Evolutionary conservation across 2,888 invertebrate genomes (phyloP).

Genomic region (Dynastes tityus): DNA sequence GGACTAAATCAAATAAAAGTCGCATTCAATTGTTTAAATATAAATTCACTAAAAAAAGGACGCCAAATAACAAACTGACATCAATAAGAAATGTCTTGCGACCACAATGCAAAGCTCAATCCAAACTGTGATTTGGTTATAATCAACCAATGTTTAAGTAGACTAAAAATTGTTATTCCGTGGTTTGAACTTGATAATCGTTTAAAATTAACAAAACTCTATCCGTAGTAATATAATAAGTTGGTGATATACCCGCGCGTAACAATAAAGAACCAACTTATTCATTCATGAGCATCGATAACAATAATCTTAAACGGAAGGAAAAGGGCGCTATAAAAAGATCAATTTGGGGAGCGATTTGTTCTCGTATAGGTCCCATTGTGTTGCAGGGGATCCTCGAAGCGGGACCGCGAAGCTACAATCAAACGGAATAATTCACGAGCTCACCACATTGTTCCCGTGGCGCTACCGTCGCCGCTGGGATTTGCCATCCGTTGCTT

Average conservation of each 20-base stretch:
- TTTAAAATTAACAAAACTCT: too few species aligned
- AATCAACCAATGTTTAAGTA: too few species aligned
- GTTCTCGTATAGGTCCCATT: constrained; percentile 53
- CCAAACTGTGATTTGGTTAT: too few species aligned
- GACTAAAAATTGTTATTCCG: too few species aligned
- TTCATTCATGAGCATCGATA: constrained; percentile 41
- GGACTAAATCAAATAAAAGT: too few species aligned
- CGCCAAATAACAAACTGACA: too few species aligned
- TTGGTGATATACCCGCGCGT: constrained; percentile 16
- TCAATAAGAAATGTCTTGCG: too few species aligned
- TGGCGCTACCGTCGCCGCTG: constrained; percentile 53
- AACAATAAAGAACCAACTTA: constrained; percentile 36
- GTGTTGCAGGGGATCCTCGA: constrained; percentile 51
- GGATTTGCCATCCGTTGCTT: constrained; percentile 50
- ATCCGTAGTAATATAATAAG: background rate
- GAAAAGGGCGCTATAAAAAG: constrained; percentile 47
- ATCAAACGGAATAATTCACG: constrained; percentile 68
- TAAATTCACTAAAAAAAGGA: too few species aligned
- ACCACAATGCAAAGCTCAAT: too few species aligned
- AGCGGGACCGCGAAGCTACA: constrained; percentile 58
- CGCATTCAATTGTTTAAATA: too few species aligned
- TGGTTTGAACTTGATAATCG: too few species aligned
- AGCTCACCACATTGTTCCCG: constrained; percentile 66
- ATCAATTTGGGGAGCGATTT: constrained; percentile 54
- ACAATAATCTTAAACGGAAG: constrained; percentile 46